Conservation (phyloP, 2,797 vertebrate genomes). For the Xiphophorus birchmanni region DNA sequence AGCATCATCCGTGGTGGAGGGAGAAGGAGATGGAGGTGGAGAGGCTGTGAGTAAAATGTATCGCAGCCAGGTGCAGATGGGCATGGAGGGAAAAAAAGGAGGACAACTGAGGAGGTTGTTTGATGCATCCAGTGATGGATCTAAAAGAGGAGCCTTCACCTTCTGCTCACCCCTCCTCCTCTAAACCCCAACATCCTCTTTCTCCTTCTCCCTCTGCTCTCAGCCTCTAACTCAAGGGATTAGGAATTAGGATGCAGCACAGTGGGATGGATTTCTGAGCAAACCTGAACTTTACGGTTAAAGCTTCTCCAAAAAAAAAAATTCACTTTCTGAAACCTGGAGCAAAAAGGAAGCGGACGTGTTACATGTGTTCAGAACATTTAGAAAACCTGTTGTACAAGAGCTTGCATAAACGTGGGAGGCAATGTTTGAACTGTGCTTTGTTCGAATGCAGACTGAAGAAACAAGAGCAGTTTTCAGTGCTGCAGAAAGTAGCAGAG, state of each 20-base stretch:
- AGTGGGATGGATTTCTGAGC: slow-evolving; percentile 24
- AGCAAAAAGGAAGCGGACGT: slow-evolving; percentile 16
- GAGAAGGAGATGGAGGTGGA: slow-evolving; percentile 55
- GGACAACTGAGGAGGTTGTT: slow-evolving; percentile 35
- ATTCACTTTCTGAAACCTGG: slow-evolving; percentile 23
- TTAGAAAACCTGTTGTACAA: slow-evolving; percentile 34
- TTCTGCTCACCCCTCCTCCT: slow-evolving; percentile 59
- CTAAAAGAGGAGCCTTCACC: slow-evolving; percentile 68
- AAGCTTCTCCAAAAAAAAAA: slow-evolving; percentile 10
- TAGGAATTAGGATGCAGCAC: slow-evolving; percentile 26
- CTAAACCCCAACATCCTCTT: slow-evolving; percentile 39
- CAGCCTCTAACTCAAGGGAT: slow-evolving; percentile 35
- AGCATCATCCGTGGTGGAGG: slow-evolving; percentile 59
- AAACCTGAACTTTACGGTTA: slow-evolving; percentile 14
- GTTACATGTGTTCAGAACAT: slow-evolving; percentile 31
- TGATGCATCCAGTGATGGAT: slow-evolving; percentile 63
- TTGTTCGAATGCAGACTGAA: slow-evolving; percentile 23
- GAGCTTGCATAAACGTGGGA: slow-evolving; percentile 20
- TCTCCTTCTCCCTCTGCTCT: slow-evolving; percentile 39
- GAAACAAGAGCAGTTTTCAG: slow-evolving; percentile 9
- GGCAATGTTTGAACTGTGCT: slow-evolving; percentile 26
- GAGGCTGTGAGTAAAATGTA: slow-evolving; percentile 64
- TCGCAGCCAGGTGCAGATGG: slow-evolving; percentile 70
- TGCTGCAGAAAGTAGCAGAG: slow-evolving; percentile 10
- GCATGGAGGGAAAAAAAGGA: slow-evolving; percentile 8